These are phyloP conservation scores for Grus americana DNA, from an alignment of 2,113 vertebrate species.

Conservation along the genomic window DNA sequence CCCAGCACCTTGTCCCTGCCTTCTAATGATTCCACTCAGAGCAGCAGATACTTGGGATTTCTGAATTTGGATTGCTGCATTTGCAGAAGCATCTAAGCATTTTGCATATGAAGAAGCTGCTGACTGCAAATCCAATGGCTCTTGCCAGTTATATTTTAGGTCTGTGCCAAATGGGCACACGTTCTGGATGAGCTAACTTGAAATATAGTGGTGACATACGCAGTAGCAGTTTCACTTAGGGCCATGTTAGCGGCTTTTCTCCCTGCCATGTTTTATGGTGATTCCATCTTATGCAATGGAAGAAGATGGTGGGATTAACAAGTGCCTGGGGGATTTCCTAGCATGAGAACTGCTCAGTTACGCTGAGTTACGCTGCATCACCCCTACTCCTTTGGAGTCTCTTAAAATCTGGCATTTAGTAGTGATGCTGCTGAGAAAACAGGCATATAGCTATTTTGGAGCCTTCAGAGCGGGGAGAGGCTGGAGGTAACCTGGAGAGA, in stretches of 20 bases:
- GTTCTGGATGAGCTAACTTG: background rate
- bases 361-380: background rate
- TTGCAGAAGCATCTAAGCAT: background rate
- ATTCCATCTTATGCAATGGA: background rate
- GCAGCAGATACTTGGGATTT: background rate
- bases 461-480: background rate
- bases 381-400: background rate
- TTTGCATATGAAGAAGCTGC: background rate
- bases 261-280: background rate
- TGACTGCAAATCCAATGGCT: background rate
- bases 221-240: background rate
- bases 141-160: background rate
- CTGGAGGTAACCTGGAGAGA: background rate
- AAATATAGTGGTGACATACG: background rate
- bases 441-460: background rate
- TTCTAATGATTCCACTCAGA: background rate
- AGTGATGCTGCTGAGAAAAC: background rate
- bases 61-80: background rate
- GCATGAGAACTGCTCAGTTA: background rate
- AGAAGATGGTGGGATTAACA: background rate
- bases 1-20: background rate
- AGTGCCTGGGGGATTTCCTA: background rate
- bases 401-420: background rate
- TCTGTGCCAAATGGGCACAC: background rate
- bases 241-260: background rate